A percentile compares a stretch with the other conserved stretches of the same genome.
These are phyloP conservation scores for Callopanchax toddi DNA, from an alignment of 2,113 vertebrate genomes.

Conservation along the genomic window DNA sequence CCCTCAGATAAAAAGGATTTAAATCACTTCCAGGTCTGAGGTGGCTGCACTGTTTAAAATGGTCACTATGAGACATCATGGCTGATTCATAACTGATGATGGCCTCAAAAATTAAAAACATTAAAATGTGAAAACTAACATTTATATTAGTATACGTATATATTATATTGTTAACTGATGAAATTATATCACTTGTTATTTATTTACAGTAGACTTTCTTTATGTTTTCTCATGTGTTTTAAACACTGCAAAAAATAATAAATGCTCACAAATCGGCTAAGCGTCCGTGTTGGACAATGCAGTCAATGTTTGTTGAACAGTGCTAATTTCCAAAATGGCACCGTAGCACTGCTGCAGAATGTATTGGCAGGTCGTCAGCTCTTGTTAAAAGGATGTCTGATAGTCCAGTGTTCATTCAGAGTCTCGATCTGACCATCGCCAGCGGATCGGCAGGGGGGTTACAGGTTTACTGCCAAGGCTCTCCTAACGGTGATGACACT, in stretches of 20 bases:
- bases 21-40: constrained; percentile 18
- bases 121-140: no score
- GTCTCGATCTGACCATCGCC: constrained; percentile 38
- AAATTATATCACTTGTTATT: no score
- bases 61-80: constrained; percentile 16
- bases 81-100: no score
- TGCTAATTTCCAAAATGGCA: constrained; percentile 59
- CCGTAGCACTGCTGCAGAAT: constrained; percentile 21
- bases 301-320: constrained; percentile 45
- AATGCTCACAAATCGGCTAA: constrained; percentile 43
- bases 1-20: constrained; percentile 4
- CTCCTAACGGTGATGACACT: constrained; percentile 19
- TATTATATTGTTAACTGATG: no score
- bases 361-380: constrained; percentile 41
- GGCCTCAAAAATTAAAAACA: no score
- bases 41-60: constrained; percentile 19
- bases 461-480: constrained; percentile 46
- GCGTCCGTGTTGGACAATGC: constrained; percentile 22
- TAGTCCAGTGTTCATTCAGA: constrained; percentile 23
- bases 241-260: background rate
- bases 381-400: constrained; percentile 27
- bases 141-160: no score
- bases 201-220: no score
- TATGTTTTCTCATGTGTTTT: no score
- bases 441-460: constrained; percentile 17